Evolutionary conservation across 2,797 vertebrate genomes (phyloP).

Genomic region (Acanthopagrus latus): DNA sequence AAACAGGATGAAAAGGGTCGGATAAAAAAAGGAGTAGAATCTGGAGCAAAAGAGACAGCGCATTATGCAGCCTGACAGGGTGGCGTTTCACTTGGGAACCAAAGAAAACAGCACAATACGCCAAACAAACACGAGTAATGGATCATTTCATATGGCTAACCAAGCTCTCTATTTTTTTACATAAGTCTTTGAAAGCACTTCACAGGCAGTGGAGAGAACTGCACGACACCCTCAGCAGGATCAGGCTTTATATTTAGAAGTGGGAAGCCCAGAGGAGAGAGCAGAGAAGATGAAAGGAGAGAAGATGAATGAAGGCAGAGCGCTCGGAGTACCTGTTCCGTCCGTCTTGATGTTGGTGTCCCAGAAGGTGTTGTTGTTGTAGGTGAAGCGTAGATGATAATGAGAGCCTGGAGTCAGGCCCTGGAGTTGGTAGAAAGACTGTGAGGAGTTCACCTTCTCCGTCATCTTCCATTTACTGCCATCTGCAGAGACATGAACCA

Average conservation of each 20-base stretch:
- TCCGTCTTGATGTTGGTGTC: slow-evolving; percentile 82
- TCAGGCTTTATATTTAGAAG: slow-evolving; percentile 69
- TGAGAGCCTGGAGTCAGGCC: slow-evolving; percentile 87
- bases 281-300: slow-evolving; percentile 58
- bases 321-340: slow-evolving; percentile 81
- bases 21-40: slow-evolving; percentile 47
- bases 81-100: slow-evolving; percentile 48
- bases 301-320: slow-evolving; percentile 51
- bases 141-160: slow-evolving; percentile 69
- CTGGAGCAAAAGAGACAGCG: slow-evolving; percentile 46
- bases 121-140: slow-evolving; percentile 71
- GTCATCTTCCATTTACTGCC: slow-evolving; percentile 72
- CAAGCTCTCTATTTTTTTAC: slow-evolving; percentile 53
- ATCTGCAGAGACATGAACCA: slow-evolving; percentile 65
- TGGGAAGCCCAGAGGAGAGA: slow-evolving; percentile 66
- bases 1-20: slow-evolving; percentile 15
- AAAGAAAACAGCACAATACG: slow-evolving; percentile 53
- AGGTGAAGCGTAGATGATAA: slow-evolving; percentile 84
- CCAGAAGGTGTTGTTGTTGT: slow-evolving; percentile 82
- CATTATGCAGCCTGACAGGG: slow-evolving; percentile 50
- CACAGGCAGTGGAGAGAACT: slow-evolving; percentile 52
- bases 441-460: slow-evolving; percentile 87
- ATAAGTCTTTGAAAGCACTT: slow-evolving; percentile 72
- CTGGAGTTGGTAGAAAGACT: slow-evolving; percentile 88
- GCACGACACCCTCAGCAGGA: slow-evolving; percentile 49